Conservation (phyloP, 2,113 vertebrate genomes). For the Pyrgilauda ruficollis region DNA sequence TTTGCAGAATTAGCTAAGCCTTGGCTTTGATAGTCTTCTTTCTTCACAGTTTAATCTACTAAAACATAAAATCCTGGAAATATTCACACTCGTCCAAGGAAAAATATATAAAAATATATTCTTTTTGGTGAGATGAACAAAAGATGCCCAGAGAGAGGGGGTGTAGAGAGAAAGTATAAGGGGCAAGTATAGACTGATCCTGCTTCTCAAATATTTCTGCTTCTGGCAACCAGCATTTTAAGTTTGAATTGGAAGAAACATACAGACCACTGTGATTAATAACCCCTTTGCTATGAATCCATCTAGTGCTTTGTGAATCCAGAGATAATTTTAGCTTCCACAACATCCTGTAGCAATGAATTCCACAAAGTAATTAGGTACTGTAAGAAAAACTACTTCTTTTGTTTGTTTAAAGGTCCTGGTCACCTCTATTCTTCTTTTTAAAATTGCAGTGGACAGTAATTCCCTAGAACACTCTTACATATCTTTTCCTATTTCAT, state of each 20-base stretch:
- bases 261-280: not conserved
- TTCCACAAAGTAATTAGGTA: conserved; percentile 1
- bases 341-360: not conserved
- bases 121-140: not conserved
- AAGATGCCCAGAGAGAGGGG: not conserved
- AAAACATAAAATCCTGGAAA: not conserved
- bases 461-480: not conserved
- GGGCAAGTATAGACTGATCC: not conserved
- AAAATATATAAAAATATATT: not conserved
- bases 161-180: not conserved
- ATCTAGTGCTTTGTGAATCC: conserved; percentile 17
- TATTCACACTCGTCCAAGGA: not conserved
- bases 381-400: not conserved
- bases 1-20: not conserved
- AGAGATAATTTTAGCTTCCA: conserved; percentile 43
- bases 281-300: not conserved
- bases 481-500: not conserved
- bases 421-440: not conserved
- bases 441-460: not conserved
- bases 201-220: not conserved
- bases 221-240: not conserved
- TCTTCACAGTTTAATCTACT: not conserved
- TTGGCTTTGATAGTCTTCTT: not conserved
- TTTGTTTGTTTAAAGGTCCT: not conserved
- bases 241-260: not conserved